A percentile compares a stretch with the other conserved stretches of the same genome.
phyloP scores from a whole-genome alignment of 2,113 vertebrate species.

The Burhinus bistriatus region DNA sequence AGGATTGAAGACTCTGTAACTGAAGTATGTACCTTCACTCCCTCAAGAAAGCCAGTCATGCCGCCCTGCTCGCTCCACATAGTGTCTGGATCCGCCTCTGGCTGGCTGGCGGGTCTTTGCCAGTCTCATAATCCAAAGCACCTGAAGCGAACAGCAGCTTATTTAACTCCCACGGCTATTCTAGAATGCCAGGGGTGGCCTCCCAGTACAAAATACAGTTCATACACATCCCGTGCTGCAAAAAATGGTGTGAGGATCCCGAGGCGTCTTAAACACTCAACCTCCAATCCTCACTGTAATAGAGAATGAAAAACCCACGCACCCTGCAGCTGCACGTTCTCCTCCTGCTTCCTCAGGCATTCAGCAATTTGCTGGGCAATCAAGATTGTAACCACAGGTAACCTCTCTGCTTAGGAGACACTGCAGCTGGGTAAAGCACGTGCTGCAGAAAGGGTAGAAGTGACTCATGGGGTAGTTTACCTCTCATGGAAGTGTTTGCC shows the following conservation, averaged over 20 bases:
- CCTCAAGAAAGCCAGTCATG: not conserved
- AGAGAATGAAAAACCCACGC: not conserved
- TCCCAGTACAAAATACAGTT: not conserved
- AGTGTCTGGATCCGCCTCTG: not conserved
- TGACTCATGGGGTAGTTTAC: not conserved
- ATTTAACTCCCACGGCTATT: not conserved
- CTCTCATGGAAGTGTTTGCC: not conserved
- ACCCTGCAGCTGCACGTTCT: conserved; percentile 19
- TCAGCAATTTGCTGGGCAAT: conserved; percentile 28
- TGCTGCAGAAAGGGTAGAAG: not conserved
- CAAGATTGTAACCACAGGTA: conserved; percentile 5
- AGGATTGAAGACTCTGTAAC: not conserved
- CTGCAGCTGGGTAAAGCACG: not conserved
- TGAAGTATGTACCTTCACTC: not conserved
- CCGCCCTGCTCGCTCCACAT: not conserved
- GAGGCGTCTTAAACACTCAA: not conserved
- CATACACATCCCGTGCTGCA: not conserved
- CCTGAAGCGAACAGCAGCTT: not conserved
- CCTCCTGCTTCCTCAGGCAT: not conserved
- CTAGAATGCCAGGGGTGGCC: not conserved
- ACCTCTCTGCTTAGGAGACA: not conserved
- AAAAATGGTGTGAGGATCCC: not conserved
- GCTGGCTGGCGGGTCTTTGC: not conserved
- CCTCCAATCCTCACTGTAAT: not conserved
- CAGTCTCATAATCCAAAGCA: not conserved